Evolutionary conservation across 2,797 vertebrate genomes (phyloP), one percentile per base, ranked within the genome.

Genomic region (Takifugu ocellatus): DNA sequence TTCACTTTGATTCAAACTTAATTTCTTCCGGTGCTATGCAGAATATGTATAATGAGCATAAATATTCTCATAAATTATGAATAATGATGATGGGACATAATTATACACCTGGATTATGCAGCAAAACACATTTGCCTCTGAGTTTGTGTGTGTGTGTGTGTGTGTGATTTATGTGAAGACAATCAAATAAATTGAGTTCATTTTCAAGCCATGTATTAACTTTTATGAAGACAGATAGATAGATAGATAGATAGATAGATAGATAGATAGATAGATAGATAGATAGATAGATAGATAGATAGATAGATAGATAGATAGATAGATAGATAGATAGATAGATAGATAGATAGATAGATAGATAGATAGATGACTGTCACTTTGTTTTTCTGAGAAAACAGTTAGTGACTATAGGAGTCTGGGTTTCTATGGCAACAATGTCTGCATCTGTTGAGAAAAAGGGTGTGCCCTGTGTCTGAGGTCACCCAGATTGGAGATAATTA

Each of bases 371-470:
- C 57, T 49, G 33, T 70, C 70, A 62, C 62, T 71, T 56, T 67
- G 59, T 66, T 82, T 72, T 67, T 43, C 66, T 29, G 61, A 72
- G 63, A 75, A 74, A 73, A 49, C 11, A 43, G n/a, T n/a, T n/a
- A n/a, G 55, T 51, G 44, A 67, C 57, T 27, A 33, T 33, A 33
- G 43, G 3, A 62, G 63, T 61, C 52, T 43, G 61, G 43, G 84
- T 87, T 85, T 84, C 82, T 82, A 86, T 83, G 81, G 80, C 73
- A 84, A 88, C 85, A 54, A 49, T 57, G 48, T 43, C 52, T 72
- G 68, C 25, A 25, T 77, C 66, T 68, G 48, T 43, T 73, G 48
- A 61, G 48, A 48, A 68, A 81, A 44, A 74, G 63, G 52, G 51
- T 61, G 54, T 80, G 66, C 61, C 66, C 55, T 25, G 24, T 25